Base-by-base conservation (phyloP, 2,888 invertebrate genomes). In the Zaprionus lineosus region DNA sequence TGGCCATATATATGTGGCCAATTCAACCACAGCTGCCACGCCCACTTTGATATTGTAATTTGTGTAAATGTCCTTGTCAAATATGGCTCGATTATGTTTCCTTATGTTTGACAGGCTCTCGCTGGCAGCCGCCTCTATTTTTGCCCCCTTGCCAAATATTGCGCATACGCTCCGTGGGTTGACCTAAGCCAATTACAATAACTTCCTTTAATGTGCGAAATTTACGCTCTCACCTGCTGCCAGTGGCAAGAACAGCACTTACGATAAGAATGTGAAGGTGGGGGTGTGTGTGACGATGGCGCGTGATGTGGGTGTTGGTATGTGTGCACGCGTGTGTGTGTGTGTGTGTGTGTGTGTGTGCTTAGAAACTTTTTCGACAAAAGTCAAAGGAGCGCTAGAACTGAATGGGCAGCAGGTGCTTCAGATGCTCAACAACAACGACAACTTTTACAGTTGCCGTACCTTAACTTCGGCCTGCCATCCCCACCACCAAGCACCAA, bases 41-140 rank as follows among this genome's bases (percentile, higher is more conserved):
- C 69, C 50, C 68, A 57, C 69, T 69, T 70, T 62, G 70, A 65
- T 66, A 74, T 68, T 55, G 64, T 81, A 81, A 74, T 84, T 70
- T 83, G 79, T 67, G 83, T 75, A 79, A 77, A 69, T 78, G 63
- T 69, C 75, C 75, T 69, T 82, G 79, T 83, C 81, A 70, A 81
- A 76, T 77, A 63, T 62, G 52, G 57, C 58, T 65, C 76, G 74
- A 83, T 76, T 79, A 74, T 84, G 69, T 72, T 71, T 62, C 59
- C 59, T 41, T 55, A 53, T 66, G 66, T 71, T 64, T 56, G 66
- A 65, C 51, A 61, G 57, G 33, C 39, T 56, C 39, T 58, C 34
- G 46, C 46, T 56, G 39, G 41, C 57, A 40, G 41, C 7, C 24
- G 7, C 4, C 3, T 9, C 16, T 15, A 4, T 39, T 33, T 3